Conservation (phyloP, 2,888 invertebrate species). For the Lasioglossum zephyrum region DNA sequence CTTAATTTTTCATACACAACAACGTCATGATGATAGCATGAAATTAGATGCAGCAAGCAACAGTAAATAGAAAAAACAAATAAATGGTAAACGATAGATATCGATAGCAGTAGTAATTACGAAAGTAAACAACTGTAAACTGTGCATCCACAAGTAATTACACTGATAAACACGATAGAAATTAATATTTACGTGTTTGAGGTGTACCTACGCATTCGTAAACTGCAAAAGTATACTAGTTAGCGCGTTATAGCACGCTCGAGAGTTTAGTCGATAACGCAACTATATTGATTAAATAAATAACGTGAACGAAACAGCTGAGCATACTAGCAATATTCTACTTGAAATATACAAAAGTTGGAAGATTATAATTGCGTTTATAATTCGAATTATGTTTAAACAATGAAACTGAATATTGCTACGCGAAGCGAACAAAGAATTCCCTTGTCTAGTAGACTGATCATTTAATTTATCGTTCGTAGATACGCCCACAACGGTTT, state of each 20-base stretch:
- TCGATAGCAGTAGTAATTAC: neutral
- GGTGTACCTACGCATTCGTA: neutral
- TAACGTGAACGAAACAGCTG: neutral
- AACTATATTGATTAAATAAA: neutral
- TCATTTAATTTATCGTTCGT: conserved; percentile 21
- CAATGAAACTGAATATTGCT: neutral
- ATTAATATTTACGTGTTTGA: neutral
- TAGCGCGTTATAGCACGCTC: neutral
- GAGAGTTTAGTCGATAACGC: conserved; percentile 12
- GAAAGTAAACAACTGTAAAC: neutral
- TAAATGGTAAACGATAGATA: neutral
- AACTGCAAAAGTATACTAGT: neutral
- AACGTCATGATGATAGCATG: neutral
- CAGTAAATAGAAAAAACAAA: neutral
- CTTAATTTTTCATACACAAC: neutral
- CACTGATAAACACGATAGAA: neutral
- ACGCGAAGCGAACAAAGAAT: neutral
- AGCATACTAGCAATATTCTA: neutral
- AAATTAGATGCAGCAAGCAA: neutral
- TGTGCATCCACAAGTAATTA: too few relatives aligned
- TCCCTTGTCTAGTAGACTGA: neutral
- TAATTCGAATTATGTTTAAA: neutral
- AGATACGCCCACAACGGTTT: conserved; percentile 68
- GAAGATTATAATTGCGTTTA: too few relatives aligned
- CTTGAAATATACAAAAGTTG: neutral